Conservation (phyloP, 2,888 invertebrate genomes). For the Lottia gigantea region DNA sequence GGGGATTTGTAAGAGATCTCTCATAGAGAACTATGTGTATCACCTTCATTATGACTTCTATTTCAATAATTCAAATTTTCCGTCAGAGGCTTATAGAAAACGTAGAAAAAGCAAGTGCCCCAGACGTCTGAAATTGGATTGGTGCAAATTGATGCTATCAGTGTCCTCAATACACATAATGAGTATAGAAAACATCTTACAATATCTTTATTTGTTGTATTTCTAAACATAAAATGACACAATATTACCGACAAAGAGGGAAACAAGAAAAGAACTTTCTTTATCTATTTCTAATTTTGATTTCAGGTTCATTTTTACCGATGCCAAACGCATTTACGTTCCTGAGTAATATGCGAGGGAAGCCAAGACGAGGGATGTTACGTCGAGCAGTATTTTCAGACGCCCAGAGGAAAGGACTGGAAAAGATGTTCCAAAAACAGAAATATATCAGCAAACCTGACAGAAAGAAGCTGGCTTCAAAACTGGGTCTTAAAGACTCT, state of each 20-base stretch:
- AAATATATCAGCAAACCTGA: conserved; percentile 99
- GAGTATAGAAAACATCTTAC: too few relatives aligned
- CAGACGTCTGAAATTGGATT: too few relatives aligned
- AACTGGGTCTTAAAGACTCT: conserved; percentile 94
- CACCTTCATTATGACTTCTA: too few relatives aligned
- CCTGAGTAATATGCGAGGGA: conserved; percentile 64
- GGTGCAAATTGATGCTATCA: too few relatives aligned
- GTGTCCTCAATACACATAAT: too few relatives aligned
- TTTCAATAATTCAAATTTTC: too few relatives aligned
- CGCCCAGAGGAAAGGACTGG: conserved; percentile 92
- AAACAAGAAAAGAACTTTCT: background rate
- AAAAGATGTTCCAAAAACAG: conserved; percentile 94
- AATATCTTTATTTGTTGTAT: too few relatives aligned
- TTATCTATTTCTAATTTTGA: background rate
- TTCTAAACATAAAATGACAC: too few relatives aligned
- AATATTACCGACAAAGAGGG: background rate
- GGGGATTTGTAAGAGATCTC: too few relatives aligned
- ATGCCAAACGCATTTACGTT: conserved; percentile 64
- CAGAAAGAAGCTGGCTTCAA: conserved; percentile 95
- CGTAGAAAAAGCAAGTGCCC: too few relatives aligned
- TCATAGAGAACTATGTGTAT: too few relatives aligned
- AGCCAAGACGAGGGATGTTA: conserved; percentile 96
- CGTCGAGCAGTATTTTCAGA: conserved; percentile 96
- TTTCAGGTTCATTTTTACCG: conserved; percentile 54
- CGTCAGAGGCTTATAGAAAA: too few relatives aligned